Evolutionary conservation across 2,888 invertebrate species (phyloP), one percentile per base, ranked within the genome.

Genomic region (Leucoma salicis): DNA sequence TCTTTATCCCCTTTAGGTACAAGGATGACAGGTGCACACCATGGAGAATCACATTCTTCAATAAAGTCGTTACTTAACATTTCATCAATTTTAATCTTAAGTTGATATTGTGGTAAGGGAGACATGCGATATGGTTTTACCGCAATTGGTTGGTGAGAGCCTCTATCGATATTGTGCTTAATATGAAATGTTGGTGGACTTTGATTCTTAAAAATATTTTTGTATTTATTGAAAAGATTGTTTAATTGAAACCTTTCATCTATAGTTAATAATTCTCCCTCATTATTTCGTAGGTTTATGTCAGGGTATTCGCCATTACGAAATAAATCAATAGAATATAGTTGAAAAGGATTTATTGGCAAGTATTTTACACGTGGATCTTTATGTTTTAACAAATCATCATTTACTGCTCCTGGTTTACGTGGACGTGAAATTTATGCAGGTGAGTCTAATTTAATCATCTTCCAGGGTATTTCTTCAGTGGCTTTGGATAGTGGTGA

Each of bases 121-220:
- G n/a, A n/a, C n/a, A n/a, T n/a, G n/a, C n/a, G n/a, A n/a, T n/a
- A n/a, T 10, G 46, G 46, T 31, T 38, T 40, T 10, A 45, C 14
- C 7, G 28, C 18, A n/a, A 54, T 51, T 2, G 49, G 47, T 14
- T 16, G 10, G 28, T 51, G 44, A 35, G 25, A 29, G n/a, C 48
- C 42, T 25, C 42, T 54, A 27, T 51, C 46, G 13, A 51, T 49
- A 24, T 25, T 40, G 39, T 53, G 50, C 44, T 46, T 29, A 39
- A 46, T 33, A 14, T 33, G 33, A 10, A 34, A n/a, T 14, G 38
- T 37, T 27, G 37, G 31, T 31, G 14, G 13, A 4, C 16, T 14
- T 14, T 38, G 24, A 31, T 37, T 35, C 15, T 29, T 15, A 35
- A 41, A 43, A n/a, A 39, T 35, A 13, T 35, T 18, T n/a, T 25